Evolutionary conservation across 2,797 vertebrate species (phyloP).

Genomic region (Gastrophryne carolinensis): DNA sequence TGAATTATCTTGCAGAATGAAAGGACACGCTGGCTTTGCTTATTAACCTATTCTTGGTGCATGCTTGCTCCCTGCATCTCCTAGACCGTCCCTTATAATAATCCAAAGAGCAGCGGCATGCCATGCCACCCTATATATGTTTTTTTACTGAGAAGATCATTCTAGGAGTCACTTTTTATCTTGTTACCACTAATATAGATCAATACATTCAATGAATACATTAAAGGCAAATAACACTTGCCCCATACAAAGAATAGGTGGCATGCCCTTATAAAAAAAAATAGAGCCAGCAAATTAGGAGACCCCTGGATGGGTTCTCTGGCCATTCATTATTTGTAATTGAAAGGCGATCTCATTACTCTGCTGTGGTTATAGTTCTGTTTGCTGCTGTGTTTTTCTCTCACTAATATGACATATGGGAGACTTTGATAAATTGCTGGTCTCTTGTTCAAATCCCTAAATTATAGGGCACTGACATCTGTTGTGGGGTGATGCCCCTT

Average conservation of each 20-base stretch:
- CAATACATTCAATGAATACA: slow-evolving; percentile 48
- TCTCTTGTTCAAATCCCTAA: neutral
- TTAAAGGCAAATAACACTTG: slow-evolving; percentile 12
- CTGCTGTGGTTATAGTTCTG: neutral
- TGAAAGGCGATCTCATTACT: slow-evolving; percentile 7
- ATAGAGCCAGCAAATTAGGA: slow-evolving; percentile 19
- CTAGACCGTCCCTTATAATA: neutral
- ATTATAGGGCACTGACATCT: slow-evolving; percentile 8
- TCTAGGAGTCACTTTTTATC: neutral
- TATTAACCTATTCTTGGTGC: slow-evolving; percentile 30
- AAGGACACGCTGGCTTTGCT: slow-evolving; percentile 18
- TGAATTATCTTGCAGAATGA: slow-evolving; percentile 36
- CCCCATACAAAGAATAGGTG: slow-evolving; percentile 1
- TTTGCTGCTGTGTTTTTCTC: neutral
- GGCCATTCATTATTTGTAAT: slow-evolving; percentile 9
- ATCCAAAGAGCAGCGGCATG: neutral
- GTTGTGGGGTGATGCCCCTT: neutral
- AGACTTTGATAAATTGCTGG: slow-evolving; percentile 34
- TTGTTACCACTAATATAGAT: slow-evolving; percentile 16
- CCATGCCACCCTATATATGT: neutral
- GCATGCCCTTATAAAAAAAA: slow-evolving; percentile 8
- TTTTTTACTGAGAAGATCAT: neutral
- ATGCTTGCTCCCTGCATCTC: neutral
- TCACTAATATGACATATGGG: slow-evolving; percentile 29
- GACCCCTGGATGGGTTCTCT: neutral